Conservation (phyloP, 2,113 vertebrate species). For the Zosterops hypoxanthus region DNA sequence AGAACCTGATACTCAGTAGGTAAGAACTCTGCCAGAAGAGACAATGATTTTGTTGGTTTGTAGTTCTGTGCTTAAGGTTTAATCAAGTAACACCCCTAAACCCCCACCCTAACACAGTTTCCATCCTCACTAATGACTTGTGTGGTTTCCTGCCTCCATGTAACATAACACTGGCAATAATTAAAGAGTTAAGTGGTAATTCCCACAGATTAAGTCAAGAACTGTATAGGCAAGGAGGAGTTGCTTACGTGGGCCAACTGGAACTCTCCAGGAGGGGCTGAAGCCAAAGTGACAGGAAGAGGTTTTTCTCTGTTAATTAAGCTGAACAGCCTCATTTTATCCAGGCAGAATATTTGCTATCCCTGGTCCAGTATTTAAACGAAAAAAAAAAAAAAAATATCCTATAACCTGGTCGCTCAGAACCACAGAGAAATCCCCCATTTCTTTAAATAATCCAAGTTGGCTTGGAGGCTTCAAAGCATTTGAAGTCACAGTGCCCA, state of each 20-base stretch:
- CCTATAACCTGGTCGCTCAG: not conserved
- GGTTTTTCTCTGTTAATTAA: not conserved
- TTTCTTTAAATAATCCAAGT: not conserved
- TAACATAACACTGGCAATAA: not conserved
- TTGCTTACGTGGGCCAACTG: accelerated
- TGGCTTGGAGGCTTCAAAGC: not conserved
- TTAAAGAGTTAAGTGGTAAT: not conserved
- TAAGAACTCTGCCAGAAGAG: not conserved
- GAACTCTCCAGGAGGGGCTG: not conserved
- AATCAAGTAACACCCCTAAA: not conserved
- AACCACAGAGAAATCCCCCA: not conserved
- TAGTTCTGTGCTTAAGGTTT: not conserved
- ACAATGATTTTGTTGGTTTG: not conserved
- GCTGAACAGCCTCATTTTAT: not conserved
- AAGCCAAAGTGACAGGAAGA: not conserved
- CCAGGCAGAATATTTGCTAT: not conserved
- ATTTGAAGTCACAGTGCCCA: slow-evolving; percentile 6
- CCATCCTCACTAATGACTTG: not conserved
- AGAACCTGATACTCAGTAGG: not conserved
- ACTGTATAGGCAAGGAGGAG: not conserved
- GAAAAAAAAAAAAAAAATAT: not conserved
- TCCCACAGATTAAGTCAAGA: not conserved
- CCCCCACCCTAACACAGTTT: not conserved
- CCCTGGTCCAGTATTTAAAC: not conserved
- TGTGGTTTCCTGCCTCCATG: not conserved